Evolutionary conservation across 1,140 invertebrate species (phyloP).

Genomic region (Drosophila santomea): DNA sequence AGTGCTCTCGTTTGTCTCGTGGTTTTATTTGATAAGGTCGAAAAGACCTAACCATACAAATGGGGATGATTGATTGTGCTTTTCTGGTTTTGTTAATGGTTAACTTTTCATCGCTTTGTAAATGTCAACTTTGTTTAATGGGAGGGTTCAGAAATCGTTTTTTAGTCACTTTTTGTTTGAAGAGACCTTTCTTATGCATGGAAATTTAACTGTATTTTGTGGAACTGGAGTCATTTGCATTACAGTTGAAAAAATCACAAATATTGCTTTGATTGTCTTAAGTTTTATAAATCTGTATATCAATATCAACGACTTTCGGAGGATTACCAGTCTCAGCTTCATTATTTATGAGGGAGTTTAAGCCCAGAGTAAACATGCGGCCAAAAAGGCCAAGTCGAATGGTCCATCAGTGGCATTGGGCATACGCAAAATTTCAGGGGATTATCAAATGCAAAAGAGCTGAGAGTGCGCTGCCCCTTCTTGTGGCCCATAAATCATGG

Average conservation of each 20-base stretch:
- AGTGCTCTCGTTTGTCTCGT: constrained; percentile 17
- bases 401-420: constrained; percentile 56
- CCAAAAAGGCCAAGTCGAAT: constrained; percentile 60
- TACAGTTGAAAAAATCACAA: not conserved
- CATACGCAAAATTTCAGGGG: constrained; percentile 72
- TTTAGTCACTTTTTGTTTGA: constrained; percentile 15
- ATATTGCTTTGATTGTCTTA: not conserved
- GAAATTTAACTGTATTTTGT: not conserved
- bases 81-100: constrained; percentile 44
- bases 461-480: constrained; percentile 21
- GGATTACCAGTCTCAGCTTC: constrained; percentile 26
- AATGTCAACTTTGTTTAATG: constrained; percentile 55
- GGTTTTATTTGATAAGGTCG: constrained; percentile 19
- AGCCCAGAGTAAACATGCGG: constrained; percentile 22
- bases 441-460: constrained; percentile 74
- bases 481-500: constrained; percentile 69
- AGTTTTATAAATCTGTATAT: constrained; percentile 9
- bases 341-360: constrained; percentile 41
- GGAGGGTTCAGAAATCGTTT: constrained; percentile 12
- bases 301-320: constrained; percentile 18
- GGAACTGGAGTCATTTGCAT: not conserved
- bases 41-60: constrained; percentile 32
- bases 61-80: constrained; percentile 42
- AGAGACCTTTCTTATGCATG: not conserved
- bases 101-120: constrained; percentile 50